Base-by-base conservation (phyloP, 2,797 vertebrate genomes). In the Triplophysa bombifrons region DNA sequence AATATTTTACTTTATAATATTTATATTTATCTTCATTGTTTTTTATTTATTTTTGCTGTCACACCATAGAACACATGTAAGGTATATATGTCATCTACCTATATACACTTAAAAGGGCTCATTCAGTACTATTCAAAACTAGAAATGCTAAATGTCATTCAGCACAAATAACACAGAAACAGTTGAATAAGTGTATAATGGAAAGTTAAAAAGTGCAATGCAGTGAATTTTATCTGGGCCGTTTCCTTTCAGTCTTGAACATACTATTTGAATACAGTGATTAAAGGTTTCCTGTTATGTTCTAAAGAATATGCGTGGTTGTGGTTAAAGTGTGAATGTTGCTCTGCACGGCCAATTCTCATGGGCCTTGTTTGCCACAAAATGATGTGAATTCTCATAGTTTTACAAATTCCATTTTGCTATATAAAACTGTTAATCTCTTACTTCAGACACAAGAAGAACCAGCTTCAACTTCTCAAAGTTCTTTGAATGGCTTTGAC, bases 401-500 rank as follows among this genome's bases (percentile, higher is more conserved):
- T 53, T 30, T 30, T 38, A 38, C 34, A 38, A 7, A 38, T 38
- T 38, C 34, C 1, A 38, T 38, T 38, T 38, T 38, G 34, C 34
- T 1, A 7, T 41, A 41, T 41, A 41, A 48, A 13, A 48, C 46
- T 66, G 14, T 48, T 19, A 7, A 27, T 78, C 56, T 82, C 11
- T 85, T 73, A 53, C 44, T 72, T 30, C 51, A 86, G 83, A 78
- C 66, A 25, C 27, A 74, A 76, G 84, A 80, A 53, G 74, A 74
- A 41, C 16, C 44, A 72, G 58, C 65, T 56, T 20, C 46, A 14
- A 48, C 75, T 44, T 13, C 58, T 30, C 66, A 73, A 67, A 80
- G 67, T 58, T 50, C 64, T 19, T 10, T 60, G 11, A 74, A 66
- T 50, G 85, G 81, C 25, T 87, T 88, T 58, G 87, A 88, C 70